phyloP scores from a whole-genome alignment of 2,888 invertebrate genomes.

The Matsumyia berberina region DNA sequence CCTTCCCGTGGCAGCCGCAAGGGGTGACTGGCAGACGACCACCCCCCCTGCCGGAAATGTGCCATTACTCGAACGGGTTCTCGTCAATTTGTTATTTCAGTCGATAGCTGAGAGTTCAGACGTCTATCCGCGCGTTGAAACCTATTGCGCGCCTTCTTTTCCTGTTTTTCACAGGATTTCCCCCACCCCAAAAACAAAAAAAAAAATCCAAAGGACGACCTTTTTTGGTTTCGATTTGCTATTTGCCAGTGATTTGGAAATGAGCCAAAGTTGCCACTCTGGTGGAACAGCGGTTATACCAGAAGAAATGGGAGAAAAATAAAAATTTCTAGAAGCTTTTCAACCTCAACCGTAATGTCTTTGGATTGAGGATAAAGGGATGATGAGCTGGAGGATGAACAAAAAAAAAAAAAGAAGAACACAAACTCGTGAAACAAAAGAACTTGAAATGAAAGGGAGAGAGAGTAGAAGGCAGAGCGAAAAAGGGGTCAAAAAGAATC shows the following conservation, averaged over 20 bases:
- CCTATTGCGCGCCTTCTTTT: conserved; percentile 65
- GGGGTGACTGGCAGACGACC: neutral
- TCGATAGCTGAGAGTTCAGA: conserved; percentile 53
- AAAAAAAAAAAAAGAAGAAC: conserved; percentile 15
- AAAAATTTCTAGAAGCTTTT: conserved; percentile 35
- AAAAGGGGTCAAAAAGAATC: conserved; percentile 30
- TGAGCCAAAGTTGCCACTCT: conserved; percentile 72
- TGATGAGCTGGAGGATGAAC: conserved; percentile 56
- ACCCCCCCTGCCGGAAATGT: conserved; percentile 65
- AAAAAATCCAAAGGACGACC: conserved; percentile 29
- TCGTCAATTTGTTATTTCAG: conserved; percentile 72
- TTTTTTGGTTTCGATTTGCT: conserved; percentile 68
- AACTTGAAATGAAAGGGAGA: too few relatives aligned
- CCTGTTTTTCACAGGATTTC: conserved; percentile 31
- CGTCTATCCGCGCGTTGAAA: conserved; percentile 50
- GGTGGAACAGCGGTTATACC: conserved; percentile 62
- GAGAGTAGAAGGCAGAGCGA: conserved; percentile 14
- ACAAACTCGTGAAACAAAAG: conserved; percentile 56
- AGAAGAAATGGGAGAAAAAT: conserved; percentile 22
- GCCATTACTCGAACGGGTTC: conserved; percentile 74
- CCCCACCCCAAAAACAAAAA: neutral
- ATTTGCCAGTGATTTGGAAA: conserved; percentile 74
- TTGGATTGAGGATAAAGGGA: conserved; percentile 57
- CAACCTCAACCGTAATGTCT: conserved; percentile 64
- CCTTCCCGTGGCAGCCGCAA: conserved; percentile 29